phyloP scores from a whole-genome alignment of 2,113 vertebrate species.

The Amazona guildingii region DNA sequence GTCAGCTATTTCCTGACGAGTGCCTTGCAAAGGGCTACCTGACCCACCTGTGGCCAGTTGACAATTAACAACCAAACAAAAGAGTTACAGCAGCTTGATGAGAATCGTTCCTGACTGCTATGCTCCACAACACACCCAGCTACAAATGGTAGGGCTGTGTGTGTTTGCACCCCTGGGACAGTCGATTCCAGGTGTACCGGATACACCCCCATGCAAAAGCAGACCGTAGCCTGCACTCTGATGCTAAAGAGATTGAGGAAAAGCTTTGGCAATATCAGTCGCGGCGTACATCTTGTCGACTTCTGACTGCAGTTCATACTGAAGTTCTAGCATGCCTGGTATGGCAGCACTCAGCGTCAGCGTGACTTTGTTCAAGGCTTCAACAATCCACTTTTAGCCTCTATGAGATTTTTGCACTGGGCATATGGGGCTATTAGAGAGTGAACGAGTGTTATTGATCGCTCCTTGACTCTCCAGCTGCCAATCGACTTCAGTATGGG shows the following conservation, averaged over 20 bases:
- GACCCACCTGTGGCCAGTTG: not conserved
- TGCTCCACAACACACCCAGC: not conserved
- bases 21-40: not conserved
- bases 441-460: not conserved
- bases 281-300: not conserved
- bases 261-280: not conserved
- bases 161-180: not conserved
- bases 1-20: not conserved
- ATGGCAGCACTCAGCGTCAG: rapidly evolving
- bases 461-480: not conserved
- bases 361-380: not conserved
- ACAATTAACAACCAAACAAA: not conserved
- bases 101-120: not conserved
- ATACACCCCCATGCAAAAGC: not conserved
- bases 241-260: not conserved
- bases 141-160: not conserved
- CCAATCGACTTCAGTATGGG: not conserved
- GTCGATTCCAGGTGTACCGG: rapidly evolving
- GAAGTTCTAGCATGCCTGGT: not conserved
- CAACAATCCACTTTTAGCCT: not conserved
- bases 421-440: not conserved
- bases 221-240: not conserved
- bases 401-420: not conserved
- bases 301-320: not conserved
- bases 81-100: not conserved